A percentile compares a stretch with the other conserved stretches of the same genome.
phyloP scores from a whole-genome alignment of 1,140 invertebrate species.

The Drosophila trapezifrons region DNA sequence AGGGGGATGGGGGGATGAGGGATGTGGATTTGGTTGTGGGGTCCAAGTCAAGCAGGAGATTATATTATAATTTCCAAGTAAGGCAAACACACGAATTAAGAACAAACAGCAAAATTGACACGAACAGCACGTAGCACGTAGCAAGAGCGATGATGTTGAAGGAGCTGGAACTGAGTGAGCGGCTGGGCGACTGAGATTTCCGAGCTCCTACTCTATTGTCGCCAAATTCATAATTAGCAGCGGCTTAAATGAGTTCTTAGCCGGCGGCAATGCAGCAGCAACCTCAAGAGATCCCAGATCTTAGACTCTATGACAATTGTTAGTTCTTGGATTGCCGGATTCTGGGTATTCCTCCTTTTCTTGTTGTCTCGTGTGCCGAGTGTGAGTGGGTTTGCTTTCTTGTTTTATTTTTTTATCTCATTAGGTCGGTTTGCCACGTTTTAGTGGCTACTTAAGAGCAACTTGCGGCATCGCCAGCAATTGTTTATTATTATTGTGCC shows the following conservation, averaged over 20 bases:
- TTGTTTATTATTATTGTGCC: conserved; percentile 66
- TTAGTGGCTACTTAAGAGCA: conserved; percentile 62
- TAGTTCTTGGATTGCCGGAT: conserved; percentile 51
- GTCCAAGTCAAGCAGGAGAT: conserved; percentile 44
- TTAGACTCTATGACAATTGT: conserved; percentile 52
- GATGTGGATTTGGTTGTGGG: conserved; percentile 12
- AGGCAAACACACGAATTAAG: conserved; percentile 70
- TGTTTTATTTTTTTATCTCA: conserved; percentile 46
- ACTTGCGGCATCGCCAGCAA: conserved; percentile 50
- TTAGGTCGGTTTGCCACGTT: conserved; percentile 61
- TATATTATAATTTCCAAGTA: conserved; percentile 82
- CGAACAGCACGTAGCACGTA: conserved; percentile 80
- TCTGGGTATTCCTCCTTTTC: conserved; percentile 40
- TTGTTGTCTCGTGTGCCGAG: conserved; percentile 18
- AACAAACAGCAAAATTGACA: conserved; percentile 78
- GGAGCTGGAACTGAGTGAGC: conserved; percentile 44
- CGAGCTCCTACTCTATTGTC: conserved; percentile 53
- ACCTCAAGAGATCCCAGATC: conserved; percentile 36
- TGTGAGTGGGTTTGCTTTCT: conserved; percentile 2
- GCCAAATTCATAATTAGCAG: conserved; percentile 78
- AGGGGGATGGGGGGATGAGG: not conserved
- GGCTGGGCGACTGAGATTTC: conserved; percentile 11
- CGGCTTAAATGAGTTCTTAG: conserved; percentile 48
- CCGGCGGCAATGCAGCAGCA: conserved; percentile 60
- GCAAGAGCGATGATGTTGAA: conserved; percentile 47